phyloP scores from a whole-genome alignment of 2,113 vertebrate genomes.

The Xiphophorus couchianus region DNA sequence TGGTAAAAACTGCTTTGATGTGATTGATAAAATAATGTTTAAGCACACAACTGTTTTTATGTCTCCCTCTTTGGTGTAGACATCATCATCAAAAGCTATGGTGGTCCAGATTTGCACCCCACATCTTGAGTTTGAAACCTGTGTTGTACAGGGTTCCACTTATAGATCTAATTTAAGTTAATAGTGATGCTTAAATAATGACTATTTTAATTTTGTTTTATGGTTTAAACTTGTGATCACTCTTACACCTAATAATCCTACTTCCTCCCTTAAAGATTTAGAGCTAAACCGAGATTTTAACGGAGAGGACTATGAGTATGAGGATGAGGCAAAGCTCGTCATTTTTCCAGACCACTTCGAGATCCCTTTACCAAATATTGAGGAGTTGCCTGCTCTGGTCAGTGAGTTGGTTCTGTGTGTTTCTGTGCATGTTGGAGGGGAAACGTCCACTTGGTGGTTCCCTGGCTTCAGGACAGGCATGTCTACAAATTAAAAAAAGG shows the following conservation, averaged over 20 bases:
- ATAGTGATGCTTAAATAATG: too few species aligned
- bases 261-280: constrained; percentile 86
- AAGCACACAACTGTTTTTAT: too few species aligned
- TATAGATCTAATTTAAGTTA: too few species aligned
- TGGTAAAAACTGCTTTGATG: too few species aligned
- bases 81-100: too few species aligned
- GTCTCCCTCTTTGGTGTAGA: too few species aligned
- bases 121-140: too few species aligned
- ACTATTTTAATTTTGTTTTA: too few species aligned
- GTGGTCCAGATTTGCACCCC: too few species aligned
- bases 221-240: not conserved
- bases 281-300: constrained; percentile 93
- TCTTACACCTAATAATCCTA: constrained; percentile 15
- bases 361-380: constrained; percentile 98
- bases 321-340: constrained; percentile 97
- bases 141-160: too few species aligned
- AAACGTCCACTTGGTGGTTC: constrained; percentile 40
- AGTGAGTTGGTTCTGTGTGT: constrained; percentile 81
- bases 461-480: not conserved
- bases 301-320: constrained; percentile 93
- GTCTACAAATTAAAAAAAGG: not conserved
- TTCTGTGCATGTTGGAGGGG: constrained; percentile 45
- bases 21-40: too few species aligned
- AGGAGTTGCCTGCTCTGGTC: constrained; percentile 97
- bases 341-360: constrained; percentile 99